These are phyloP conservation scores for Thryonomys swinderianus DNA, from an alignment of 2,113 vertebrate species.

Conservation along the genomic window DNA sequence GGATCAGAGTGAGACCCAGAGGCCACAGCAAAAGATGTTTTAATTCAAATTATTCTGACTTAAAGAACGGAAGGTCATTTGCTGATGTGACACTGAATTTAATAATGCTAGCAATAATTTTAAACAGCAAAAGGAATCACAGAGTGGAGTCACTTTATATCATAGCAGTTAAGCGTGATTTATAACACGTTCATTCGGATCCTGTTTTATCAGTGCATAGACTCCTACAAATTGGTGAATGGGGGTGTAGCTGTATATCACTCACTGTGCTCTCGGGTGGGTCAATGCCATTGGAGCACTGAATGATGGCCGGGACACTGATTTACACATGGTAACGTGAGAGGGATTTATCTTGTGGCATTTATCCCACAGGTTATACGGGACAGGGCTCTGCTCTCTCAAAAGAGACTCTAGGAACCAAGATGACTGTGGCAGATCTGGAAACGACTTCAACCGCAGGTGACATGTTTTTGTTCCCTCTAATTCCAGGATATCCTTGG, in stretches of 20 bases:
- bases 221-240: constrained; percentile 64
- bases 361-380: constrained; percentile 57
- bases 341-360: constrained; percentile 61
- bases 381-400: constrained; percentile 45
- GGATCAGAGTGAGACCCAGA: not conserved
- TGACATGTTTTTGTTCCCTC: constrained; percentile 55
- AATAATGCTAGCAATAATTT: constrained; percentile 51
- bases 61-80: constrained; percentile 8
- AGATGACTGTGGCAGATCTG: not conserved
- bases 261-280: constrained; percentile 38
- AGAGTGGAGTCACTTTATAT: constrained; percentile 63
- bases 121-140: constrained; percentile 58
- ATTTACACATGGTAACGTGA: constrained; percentile 57
- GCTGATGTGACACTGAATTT: constrained; percentile 53
- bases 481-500: constrained; percentile 47
- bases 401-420: constrained; percentile 20
- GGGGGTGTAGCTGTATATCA: constrained; percentile 38
- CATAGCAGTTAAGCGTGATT: constrained; percentile 69
- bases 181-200: constrained; percentile 70
- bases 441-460: constrained; percentile 51
- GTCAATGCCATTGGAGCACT: constrained; percentile 37
- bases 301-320: constrained; percentile 54
- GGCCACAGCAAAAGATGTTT: not conserved
- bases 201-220: constrained; percentile 71
- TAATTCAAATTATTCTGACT: constrained; percentile 28